Evolutionary conservation across 2,113 vertebrate species (phyloP), one percentile per base, ranked within the genome.

Genomic region (Bettongia penicillata): DNA sequence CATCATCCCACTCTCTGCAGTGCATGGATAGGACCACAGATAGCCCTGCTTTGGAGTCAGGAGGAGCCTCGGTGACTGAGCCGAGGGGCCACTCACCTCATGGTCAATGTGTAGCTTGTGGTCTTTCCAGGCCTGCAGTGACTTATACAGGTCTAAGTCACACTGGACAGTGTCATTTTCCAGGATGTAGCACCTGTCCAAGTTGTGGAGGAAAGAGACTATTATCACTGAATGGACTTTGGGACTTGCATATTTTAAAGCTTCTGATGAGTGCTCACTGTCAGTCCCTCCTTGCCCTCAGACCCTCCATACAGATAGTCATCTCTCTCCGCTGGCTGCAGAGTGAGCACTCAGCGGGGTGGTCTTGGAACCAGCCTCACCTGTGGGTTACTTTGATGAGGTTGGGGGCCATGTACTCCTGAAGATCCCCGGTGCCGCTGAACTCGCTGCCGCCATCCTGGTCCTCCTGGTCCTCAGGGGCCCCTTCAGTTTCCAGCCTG

Each of bases 81-180:
- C 26, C 31, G n/a, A 8, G 47, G 23, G 9, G 14, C n/a, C 0
- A 0, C 98, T 96, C 94, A 99, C 99, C 99, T 99, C 99, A 0
- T 99, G 99, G 98, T 99, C 99, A 53, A 99, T 99, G 97, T 99
- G 99, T 91, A 99, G 98, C 95, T 99, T 99, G 98, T 99, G 99
- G 97, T 99, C 99, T 97, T 99, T 99, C 99, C 99, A 99, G 16
- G 99, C 99, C 97, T 99, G 99, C 93, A 99, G 98, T 90, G 99
- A 99, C 96, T 99, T 99, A 97, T 99, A 99, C 91, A 99, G 98
- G 94, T 99, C 99, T 89, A 99, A 99, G 97, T 99, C 99, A 92
- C 99, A 99, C 93, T 99, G 99, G n/a, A 99, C 99, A 0, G 99
- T 99, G 94, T 99, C 99, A 0, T 99, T 99, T 98, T 99, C 99